Conservation (phyloP, 2,888 invertebrate genomes). For the Heliconius erato region DNA sequence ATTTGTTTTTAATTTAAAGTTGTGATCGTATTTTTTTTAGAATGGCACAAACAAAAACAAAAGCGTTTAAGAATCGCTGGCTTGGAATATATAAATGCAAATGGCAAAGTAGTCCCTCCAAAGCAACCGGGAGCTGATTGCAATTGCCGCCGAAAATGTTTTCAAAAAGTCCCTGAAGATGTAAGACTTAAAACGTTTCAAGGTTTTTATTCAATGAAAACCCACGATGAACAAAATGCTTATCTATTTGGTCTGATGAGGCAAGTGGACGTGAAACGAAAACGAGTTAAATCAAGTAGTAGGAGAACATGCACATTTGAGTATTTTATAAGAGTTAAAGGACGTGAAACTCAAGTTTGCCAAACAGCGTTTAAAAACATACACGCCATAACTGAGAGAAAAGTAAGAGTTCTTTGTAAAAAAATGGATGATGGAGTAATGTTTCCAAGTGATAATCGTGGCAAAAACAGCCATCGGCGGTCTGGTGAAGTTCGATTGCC, state of each 20-base stretch:
- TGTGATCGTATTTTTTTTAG: constrained; percentile 62
- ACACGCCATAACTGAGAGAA: constrained; percentile 85
- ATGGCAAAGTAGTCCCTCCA: constrained; percentile 85
- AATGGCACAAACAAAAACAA: constrained; percentile 87
- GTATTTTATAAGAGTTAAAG: constrained; percentile 84
- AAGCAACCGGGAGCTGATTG: constrained; percentile 85
- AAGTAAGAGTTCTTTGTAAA: constrained; percentile 85
- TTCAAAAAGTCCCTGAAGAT: constrained; percentile 82
- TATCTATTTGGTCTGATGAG: constrained; percentile 86
- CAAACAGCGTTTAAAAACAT: constrained; percentile 86
- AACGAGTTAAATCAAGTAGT: constrained; percentile 83
- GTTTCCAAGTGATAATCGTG: constrained; percentile 86
- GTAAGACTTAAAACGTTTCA: constrained; percentile 83
- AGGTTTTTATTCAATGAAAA: constrained; percentile 85
- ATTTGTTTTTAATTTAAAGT: background rate
- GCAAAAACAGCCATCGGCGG: constrained; percentile 83
- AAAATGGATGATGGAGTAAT: constrained; percentile 86
- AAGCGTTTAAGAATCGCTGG: constrained; percentile 85
- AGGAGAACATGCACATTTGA: constrained; percentile 85
- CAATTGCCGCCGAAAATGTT: constrained; percentile 83
- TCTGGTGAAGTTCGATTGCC: constrained; percentile 83
- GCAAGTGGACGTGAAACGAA: constrained; percentile 85
- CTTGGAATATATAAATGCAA: constrained; percentile 84
- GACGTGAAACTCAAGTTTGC: constrained; percentile 85
- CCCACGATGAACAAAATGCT: constrained; percentile 86